Conservation (phyloP, 2,113 vertebrate genomes). For the Phrynosoma platyrhinos region DNA sequence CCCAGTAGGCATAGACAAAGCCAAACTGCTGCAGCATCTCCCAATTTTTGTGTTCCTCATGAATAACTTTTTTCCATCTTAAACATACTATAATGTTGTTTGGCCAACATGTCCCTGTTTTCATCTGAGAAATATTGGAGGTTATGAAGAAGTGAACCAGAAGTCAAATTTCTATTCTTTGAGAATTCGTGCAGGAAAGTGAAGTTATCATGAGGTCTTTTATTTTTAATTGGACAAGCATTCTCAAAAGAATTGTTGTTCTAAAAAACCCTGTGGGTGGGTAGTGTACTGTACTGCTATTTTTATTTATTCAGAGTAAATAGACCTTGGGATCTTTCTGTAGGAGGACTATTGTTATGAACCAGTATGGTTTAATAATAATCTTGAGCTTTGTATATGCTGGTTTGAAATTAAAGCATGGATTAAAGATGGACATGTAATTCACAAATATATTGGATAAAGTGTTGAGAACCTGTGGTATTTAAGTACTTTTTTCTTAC, state of each 20-base stretch:
- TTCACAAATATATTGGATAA: background rate
- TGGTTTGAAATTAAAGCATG: slow-evolving; percentile 12
- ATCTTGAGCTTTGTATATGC: background rate
- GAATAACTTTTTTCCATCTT: too few relatives aligned
- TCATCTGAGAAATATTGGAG: too few relatives aligned
- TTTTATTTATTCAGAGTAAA: slow-evolving; percentile 31
- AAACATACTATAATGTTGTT: too few relatives aligned
- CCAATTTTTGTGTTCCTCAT: too few relatives aligned
- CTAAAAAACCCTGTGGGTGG: slow-evolving; percentile 22
- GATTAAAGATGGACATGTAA: slow-evolving; percentile 29
- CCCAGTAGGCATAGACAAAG: too few relatives aligned
- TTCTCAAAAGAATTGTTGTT: background rate
- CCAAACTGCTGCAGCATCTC: too few relatives aligned
- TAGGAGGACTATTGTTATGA: slow-evolving; percentile 12
- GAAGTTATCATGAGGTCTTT: background rate
- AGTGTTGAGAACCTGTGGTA: background rate
- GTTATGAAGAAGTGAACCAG: background rate
- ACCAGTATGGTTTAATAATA: slow-evolving; percentile 14
- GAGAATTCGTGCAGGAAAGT: background rate
- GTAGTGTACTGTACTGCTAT: background rate
- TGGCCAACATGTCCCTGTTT: too few relatives aligned
- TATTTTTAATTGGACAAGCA: slow-evolving; percentile 32
- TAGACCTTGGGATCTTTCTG: background rate
- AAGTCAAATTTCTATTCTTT: background rate
- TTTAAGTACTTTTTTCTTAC: slow-evolving; percentile 15